Base-by-base conservation (phyloP, 1,140 invertebrate species). In the Pseudomyrmex dendroicus region DNA sequence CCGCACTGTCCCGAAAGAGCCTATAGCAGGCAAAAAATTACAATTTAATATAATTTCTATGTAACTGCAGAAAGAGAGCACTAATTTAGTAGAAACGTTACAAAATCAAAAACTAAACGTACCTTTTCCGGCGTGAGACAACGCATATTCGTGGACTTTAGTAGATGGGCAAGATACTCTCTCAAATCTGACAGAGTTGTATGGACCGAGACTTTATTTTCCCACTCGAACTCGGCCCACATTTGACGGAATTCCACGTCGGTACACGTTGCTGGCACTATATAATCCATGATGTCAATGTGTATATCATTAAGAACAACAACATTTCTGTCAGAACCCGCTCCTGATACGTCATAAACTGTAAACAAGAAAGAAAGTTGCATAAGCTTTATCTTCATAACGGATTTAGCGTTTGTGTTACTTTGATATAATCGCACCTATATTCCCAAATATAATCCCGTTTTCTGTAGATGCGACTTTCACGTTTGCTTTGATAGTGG, bases 201-300 rank as follows among this genome's bases (percentile, higher is more conserved):
- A 92, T 98, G 98, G 0, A 99, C 99, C 0, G 98, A 98, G 10
- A 99, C 98, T 96, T 99, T 99, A 95, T 99, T 99, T 95, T 99
- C 99, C 99, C 99, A 99, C 94, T 99, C 99, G 95, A 99, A 99
- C 95, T 99, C 99, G 1, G 98, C 98, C 99, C 99, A 99, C 99
- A 99, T 99, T 94, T 98, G 97, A 15, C 99, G 94, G 95, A 99
- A 99, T 94, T 99, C 99, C 0, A 96, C 96, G 93, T 99, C 99
- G 46, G 97, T 98, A 93, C 99, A 99, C 35, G 95, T 95, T 2
- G 98, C 98, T n/a, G 99, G 99, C 54, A 99, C 97, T 90, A 99
- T 99, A 94, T 99, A 99, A 95, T 99, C 99, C 98, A 99, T 99
- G 84, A 99, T 99, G 94, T 99, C 99, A 92, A 99, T 99, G 93